Evolutionary conservation across 2,113 vertebrate genomes (phyloP).

Genomic region (Herpailurus yagouaroundi): DNA sequence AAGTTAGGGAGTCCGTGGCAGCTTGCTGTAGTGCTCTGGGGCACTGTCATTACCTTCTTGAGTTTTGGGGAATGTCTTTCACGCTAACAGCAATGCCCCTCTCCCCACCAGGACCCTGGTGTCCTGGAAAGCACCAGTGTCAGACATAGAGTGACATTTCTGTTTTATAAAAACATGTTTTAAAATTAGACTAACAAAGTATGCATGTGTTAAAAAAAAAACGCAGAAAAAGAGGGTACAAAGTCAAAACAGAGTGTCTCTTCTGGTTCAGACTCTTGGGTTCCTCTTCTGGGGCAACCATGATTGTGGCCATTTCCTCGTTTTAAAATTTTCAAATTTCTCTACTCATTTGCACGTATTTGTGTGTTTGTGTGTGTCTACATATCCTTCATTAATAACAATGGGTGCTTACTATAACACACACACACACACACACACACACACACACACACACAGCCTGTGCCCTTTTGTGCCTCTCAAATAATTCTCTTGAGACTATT

Average conservation of each 20-base stretch:
- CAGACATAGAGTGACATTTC: neutral
- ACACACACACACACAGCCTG: neutral
- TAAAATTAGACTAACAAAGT: neutral
- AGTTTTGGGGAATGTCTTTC: neutral
- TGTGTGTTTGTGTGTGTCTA: neutral
- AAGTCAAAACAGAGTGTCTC: neutral
- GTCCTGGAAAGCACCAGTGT: neutral
- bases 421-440: neutral
- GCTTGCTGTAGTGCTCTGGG: neutral
- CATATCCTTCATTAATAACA: neutral
- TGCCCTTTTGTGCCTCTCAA: neutral
- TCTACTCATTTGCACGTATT: neutral
- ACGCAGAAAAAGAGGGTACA: neutral
- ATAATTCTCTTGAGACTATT: neutral
- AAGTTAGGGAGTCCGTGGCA: neutral
- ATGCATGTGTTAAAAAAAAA: neutral
- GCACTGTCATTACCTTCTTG: neutral
- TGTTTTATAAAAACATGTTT: conserved; percentile 8
- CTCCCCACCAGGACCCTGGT: neutral
- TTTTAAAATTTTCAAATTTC: neutral
- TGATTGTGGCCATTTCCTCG: neutral
- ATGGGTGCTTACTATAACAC: neutral
- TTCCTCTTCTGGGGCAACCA: neutral
- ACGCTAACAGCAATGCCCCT: neutral
- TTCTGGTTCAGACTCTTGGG: neutral